Evolutionary conservation across 2,113 vertebrate genomes (phyloP).

Genomic region (Cyphomyrus discorhynchus): DNA sequence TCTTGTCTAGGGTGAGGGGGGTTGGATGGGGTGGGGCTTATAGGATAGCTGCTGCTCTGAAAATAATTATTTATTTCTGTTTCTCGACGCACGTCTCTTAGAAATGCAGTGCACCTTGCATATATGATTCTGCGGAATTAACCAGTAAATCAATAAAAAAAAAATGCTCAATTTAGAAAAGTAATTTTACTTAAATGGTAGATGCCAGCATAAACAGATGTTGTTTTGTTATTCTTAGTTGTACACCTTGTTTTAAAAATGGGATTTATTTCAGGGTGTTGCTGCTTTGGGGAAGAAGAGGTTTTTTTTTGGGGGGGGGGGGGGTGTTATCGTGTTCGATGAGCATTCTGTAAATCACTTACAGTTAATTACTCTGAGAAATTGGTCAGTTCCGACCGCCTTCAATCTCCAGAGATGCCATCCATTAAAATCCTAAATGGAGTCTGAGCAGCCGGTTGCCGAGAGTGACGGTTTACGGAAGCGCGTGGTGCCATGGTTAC

Average conservation of each 20-base stretch:
- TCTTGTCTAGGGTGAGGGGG: background rate
- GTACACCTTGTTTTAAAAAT: background rate
- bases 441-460: background rate
- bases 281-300: background rate
- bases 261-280: background rate
- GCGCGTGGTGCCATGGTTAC: background rate
- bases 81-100: background rate
- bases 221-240: background rate
- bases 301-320: background rate
- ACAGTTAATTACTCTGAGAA: constrained; percentile 10
- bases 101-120: background rate
- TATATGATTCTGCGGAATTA: background rate
- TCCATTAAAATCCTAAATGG: constrained; percentile 2
- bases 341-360: constrained; percentile 8
- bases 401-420: background rate
- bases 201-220: background rate
- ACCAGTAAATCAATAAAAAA: background rate
- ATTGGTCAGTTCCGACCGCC: background rate
- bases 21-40: background rate
- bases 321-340: background rate
- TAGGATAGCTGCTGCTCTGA: background rate
- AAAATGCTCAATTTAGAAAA: background rate
- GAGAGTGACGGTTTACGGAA: background rate
- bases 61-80: background rate
- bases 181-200: background rate